Percentiles rank a stretch among this genome's conserved stretches.
Evolutionary conservation across 2,113 vertebrate genomes (phyloP).

Genomic region (Chloroceryle aenea): DNA sequence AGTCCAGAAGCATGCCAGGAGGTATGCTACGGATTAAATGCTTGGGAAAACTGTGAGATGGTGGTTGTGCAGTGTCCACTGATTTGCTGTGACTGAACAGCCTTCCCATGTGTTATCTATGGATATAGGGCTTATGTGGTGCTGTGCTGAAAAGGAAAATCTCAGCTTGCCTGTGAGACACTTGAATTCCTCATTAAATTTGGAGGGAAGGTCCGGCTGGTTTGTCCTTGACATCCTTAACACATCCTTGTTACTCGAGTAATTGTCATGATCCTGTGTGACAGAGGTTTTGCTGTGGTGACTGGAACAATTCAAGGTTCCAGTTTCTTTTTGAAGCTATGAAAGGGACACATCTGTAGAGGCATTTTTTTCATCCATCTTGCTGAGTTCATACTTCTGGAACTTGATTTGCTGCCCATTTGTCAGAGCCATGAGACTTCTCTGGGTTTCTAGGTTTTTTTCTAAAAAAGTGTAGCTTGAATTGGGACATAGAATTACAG

Average conservation of each 20-base stretch:
- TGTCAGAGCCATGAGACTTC: neutral
- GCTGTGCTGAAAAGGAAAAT: neutral
- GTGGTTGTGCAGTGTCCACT: neutral
- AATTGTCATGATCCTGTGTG: neutral
- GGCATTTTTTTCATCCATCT: neutral
- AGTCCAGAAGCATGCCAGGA: neutral
- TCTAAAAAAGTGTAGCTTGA: neutral
- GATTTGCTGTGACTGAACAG: neutral
- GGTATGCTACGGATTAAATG: neutral
- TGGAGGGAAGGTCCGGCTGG: neutral
- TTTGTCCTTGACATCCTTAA: neutral
- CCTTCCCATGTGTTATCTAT: neutral
- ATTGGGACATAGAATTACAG: neutral
- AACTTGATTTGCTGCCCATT: neutral
- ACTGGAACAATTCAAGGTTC: neutral
- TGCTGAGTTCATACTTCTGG: neutral
- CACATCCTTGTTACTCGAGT: neutral
- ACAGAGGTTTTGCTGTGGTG: neutral
- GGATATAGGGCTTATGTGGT: neutral
- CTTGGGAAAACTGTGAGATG: neutral
- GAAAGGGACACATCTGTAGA: neutral
- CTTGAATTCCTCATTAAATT: neutral
- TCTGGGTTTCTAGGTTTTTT: neutral
- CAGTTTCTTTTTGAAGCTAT: neutral
- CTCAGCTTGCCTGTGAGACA: fast-evolving